Conservation (phyloP, 2,797 vertebrate genomes). For the Clarias fuscus region DNA sequence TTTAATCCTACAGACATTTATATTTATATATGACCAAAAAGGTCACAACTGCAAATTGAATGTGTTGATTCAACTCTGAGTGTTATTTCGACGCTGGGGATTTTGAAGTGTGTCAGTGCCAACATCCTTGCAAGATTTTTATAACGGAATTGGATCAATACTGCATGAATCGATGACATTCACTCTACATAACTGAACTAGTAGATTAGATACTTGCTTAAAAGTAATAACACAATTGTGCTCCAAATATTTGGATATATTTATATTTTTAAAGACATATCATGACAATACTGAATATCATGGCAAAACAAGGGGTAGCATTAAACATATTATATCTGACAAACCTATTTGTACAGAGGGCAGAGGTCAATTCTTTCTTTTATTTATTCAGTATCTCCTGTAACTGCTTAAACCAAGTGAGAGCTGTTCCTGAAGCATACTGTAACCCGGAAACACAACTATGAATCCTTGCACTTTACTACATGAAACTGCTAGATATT, state of each 20-base stretch:
- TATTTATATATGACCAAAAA: too few species aligned
- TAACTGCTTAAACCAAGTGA: background rate
- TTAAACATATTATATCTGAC: background rate
- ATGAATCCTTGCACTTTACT: background rate
- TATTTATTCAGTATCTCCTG: too few species aligned
- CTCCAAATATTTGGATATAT: background rate
- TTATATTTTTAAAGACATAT: background rate
- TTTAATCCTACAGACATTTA: too few species aligned
- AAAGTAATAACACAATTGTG: background rate
- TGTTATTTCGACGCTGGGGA: too few species aligned
- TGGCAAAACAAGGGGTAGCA: background rate
- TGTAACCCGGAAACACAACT: background rate
- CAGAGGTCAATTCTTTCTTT: background rate
- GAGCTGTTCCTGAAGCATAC: background rate
- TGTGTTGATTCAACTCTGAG: too few species aligned
- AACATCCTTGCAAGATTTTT: background rate
- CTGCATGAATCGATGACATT: background rate
- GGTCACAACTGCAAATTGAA: too few species aligned
- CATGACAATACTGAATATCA: background rate
- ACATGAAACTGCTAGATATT: background rate
- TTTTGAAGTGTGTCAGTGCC: background rate
- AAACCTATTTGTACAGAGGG: background rate
- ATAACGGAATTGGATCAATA: background rate
- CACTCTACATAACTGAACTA: conserved; percentile 3
- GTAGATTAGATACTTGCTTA: background rate